These are phyloP conservation scores for Agrochola macilenta DNA, from an alignment of 2,888 invertebrate species.

Conservation along the genomic window DNA sequence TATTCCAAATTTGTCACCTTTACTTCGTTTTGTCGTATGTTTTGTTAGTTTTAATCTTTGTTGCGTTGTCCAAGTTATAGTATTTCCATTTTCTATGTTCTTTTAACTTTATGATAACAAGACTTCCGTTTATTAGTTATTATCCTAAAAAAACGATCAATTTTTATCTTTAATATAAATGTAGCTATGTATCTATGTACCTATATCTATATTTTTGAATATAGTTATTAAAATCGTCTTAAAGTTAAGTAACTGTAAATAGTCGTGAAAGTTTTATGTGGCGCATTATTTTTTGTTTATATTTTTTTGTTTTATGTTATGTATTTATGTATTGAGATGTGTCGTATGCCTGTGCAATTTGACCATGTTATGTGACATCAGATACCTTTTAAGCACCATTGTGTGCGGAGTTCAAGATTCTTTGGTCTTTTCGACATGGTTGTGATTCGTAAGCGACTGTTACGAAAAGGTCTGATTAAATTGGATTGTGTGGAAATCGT, in stretches of 20 bases:
- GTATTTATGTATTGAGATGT: conserved; percentile 87
- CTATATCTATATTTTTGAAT: conserved; percentile 89
- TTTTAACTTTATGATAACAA: conserved; percentile 76
- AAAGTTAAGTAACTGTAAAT: conserved; percentile 88
- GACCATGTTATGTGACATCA: conserved; percentile 73
- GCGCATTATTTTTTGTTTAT: conserved; percentile 87
- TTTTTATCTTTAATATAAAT: conserved; percentile 84
- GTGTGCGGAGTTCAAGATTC: conserved; percentile 59
- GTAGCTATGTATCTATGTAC: conserved; percentile 89
- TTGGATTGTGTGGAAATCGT: conserved; percentile 41
- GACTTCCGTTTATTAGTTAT: conserved; percentile 84
- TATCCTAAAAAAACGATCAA: conserved; percentile 80
- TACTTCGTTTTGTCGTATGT: conserved; percentile 59
- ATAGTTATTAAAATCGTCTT: conserved; percentile 86
- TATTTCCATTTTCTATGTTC: conserved; percentile 67
- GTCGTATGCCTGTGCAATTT: conserved; percentile 76
- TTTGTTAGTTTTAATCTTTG: conserved; percentile 73
- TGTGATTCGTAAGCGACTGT: conserved; percentile 66
- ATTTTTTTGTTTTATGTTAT: conserved; percentile 85
- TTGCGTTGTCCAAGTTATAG: conserved; percentile 71
- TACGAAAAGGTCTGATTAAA: conserved; percentile 53
- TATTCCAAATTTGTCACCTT: conserved; percentile 52
- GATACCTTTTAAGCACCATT: conserved; percentile 51
- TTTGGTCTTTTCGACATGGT: conserved; percentile 63
- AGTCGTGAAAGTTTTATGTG: conserved; percentile 89